Conservation (phyloP, 2,888 invertebrate genomes). For the Phyto melanocephala region DNA sequence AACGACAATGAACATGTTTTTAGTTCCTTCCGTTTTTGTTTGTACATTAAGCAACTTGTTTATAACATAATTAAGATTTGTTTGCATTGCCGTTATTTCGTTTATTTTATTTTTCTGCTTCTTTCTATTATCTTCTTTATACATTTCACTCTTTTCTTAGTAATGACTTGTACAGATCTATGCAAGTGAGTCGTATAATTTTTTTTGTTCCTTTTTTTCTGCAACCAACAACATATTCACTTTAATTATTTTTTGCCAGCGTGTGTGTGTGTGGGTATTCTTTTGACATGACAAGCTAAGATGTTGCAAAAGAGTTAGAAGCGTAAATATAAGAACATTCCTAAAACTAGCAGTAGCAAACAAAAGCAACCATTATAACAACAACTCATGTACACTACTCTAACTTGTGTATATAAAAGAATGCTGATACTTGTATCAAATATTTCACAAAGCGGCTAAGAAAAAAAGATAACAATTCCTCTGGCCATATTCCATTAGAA, state of each 20-base stretch:
- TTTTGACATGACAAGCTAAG: slow-evolving; percentile 16
- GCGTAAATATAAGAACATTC: slow-evolving; percentile 21
- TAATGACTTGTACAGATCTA: neutral
- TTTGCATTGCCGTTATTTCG: slow-evolving; percentile 48
- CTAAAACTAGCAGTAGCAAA: neutral
- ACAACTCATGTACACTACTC: too few relatives aligned
- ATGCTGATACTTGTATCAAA: neutral
- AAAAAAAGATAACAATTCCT: slow-evolving; percentile 41
- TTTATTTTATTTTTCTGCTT: neutral
- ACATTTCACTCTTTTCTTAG: neutral
- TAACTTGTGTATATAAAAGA: too few relatives aligned
- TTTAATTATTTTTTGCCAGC: slow-evolving; percentile 17
- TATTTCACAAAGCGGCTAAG: neutral
- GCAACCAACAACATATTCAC: slow-evolving; percentile 18
- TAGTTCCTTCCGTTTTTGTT: slow-evolving; percentile 24
- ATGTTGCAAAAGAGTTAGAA: slow-evolving; percentile 36
- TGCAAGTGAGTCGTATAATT: neutral
- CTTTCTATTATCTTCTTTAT: neutral
- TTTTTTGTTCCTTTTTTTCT: neutral
- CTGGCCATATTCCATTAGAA: slow-evolving; percentile 58
- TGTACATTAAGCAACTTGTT: slow-evolving; percentile 53
- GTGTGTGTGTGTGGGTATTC: neutral
- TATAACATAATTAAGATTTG: slow-evolving; percentile 63
- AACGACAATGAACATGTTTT: slow-evolving; percentile 11
- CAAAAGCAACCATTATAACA: slow-evolving; percentile 16